Conservation (phyloP, 2,113 vertebrate species). For the Crotalus viridis region DNA sequence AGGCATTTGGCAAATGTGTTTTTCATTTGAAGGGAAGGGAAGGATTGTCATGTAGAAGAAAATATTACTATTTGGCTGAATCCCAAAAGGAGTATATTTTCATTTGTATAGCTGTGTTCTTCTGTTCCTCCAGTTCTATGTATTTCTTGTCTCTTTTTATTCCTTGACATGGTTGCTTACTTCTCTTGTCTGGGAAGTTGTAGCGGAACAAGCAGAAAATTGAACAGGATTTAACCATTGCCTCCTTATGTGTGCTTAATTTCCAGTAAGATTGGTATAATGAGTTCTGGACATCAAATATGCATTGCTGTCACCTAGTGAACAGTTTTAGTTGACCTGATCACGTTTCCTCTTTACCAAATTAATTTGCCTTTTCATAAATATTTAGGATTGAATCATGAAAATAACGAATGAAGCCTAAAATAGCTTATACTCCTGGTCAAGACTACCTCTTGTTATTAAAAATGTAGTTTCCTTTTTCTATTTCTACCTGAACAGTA, state of each 20-base stretch:
- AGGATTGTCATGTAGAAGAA: not conserved
- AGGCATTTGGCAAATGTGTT: not conserved
- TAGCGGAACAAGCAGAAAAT: not conserved
- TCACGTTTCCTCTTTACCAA: not conserved
- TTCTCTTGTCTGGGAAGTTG: not conserved
- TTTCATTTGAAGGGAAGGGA: not conserved
- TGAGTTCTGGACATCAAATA: not conserved
- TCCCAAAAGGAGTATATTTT: not conserved
- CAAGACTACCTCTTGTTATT: not conserved
- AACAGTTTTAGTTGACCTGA: not conserved
- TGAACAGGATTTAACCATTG: not conserved
- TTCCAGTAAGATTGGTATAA: not conserved
- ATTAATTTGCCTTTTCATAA: not conserved
- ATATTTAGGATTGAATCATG: not conserved
- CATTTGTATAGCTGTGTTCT: not conserved
- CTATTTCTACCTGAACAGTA: not conserved
- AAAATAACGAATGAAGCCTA: not conserved
- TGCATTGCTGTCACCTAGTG: no score
- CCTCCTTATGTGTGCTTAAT: not conserved
- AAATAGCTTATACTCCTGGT: not conserved
- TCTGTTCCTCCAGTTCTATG: not conserved
- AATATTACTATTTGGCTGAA: not conserved
- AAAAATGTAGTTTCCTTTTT: not conserved
- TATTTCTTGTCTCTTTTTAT: not conserved
- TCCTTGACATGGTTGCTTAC: not conserved